These are phyloP conservation scores for Gari tellinella DNA, from an alignment of 2,888 invertebrate genomes.

Conservation along the genomic window DNA sequence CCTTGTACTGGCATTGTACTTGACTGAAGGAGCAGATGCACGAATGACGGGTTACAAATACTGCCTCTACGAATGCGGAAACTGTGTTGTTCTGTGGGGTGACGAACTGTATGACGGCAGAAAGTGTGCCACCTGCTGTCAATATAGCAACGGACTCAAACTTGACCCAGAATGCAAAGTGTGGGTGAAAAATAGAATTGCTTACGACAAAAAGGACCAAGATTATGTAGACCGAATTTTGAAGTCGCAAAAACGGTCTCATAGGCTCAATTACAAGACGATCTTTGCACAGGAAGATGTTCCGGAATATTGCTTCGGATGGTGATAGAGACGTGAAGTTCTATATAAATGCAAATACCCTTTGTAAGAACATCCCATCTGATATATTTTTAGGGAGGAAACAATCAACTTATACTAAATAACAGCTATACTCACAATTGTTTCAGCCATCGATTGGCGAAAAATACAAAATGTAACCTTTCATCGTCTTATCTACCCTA, in stretches of 20 bases:
- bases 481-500: too few relatives aligned
- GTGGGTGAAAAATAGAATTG: constrained; percentile 40
- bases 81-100: constrained; percentile 70
- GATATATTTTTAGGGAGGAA: too few relatives aligned
- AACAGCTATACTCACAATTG: too few relatives aligned
- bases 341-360: too few relatives aligned
- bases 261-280: constrained; percentile 32
- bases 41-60: constrained; percentile 50
- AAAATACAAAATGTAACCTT: too few relatives aligned
- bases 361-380: too few relatives aligned
- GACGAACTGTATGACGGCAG: constrained; percentile 68
- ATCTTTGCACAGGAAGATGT: constrained; percentile 38
- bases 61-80: constrained; percentile 68
- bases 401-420: too few relatives aligned
- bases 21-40: background rate
- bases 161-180: constrained; percentile 64
- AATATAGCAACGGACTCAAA: constrained; percentile 61
- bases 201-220: constrained; percentile 30
- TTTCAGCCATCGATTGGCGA: too few relatives aligned
- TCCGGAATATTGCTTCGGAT: constrained; percentile 41
- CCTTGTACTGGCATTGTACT: too few relatives aligned
- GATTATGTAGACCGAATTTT: constrained; percentile 37
- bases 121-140: constrained; percentile 68
- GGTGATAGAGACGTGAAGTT: too few relatives aligned
- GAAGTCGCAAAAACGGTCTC: constrained; percentile 14